Evolutionary conservation across 2,797 vertebrate genomes (phyloP).

Genomic region (Thunnus albacares): DNA sequence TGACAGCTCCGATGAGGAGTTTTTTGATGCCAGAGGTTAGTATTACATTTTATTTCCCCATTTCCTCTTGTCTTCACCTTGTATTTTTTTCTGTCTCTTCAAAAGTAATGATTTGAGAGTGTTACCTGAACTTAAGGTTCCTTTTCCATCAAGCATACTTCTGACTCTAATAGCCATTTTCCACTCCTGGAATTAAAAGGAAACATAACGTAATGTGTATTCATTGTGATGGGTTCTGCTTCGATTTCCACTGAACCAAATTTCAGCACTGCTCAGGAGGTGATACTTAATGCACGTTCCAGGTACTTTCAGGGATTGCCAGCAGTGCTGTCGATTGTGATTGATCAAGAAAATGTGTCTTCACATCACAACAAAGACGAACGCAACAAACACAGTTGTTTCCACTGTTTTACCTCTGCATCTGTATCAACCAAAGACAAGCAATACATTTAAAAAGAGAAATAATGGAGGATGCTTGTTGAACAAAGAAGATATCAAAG

Average conservation of each 20-base stretch:
- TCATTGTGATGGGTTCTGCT: background rate
- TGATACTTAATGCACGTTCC: background rate
- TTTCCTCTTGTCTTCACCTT: conserved; percentile 2
- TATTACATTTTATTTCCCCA: conserved; percentile 48
- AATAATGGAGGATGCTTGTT: too few relatives aligned
- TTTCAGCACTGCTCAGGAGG: background rate
- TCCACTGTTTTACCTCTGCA: too few relatives aligned
- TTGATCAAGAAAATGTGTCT: too few relatives aligned
- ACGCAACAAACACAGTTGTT: background rate
- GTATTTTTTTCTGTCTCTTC: background rate
- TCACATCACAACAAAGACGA: too few relatives aligned
- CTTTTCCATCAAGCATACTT: background rate
- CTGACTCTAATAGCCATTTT: background rate
- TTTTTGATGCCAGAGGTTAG: conserved; percentile 98
- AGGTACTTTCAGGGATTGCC: too few relatives aligned
- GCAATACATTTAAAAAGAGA: too few relatives aligned
- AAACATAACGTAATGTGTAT: background rate
- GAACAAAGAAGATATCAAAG: too few relatives aligned
- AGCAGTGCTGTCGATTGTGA: too few relatives aligned
- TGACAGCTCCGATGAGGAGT: conserved; percentile 98
- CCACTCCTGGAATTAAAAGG: background rate
- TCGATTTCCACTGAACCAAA: background rate
- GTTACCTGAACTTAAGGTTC: background rate
- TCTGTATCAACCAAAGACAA: too few relatives aligned
- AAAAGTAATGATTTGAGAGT: background rate